These are phyloP conservation scores for Andrena dorsata DNA, from an alignment of 2,888 invertebrate species.

Conservation along the genomic window DNA sequence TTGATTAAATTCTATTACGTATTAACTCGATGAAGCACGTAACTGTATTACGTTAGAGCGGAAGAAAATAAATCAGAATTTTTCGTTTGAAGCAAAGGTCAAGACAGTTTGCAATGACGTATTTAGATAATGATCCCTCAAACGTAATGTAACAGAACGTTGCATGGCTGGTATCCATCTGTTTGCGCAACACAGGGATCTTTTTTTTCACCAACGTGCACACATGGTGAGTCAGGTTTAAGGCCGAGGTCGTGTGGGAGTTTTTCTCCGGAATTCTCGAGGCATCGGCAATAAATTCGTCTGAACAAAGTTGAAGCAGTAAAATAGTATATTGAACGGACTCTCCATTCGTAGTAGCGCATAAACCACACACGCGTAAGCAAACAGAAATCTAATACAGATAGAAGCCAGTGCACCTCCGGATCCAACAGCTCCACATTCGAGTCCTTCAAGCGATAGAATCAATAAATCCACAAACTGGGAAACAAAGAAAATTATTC, in stretches of 20 bases:
- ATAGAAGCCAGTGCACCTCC: not conserved
- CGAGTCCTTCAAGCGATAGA: not conserved
- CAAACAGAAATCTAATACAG: slow-evolving; percentile 23
- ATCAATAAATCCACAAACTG: not conserved
- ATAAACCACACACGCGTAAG: slow-evolving; percentile 15
- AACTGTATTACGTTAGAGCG: too few relatives aligned
- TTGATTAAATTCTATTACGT: too few relatives aligned
- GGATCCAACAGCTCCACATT: not conserved
- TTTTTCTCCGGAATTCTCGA: slow-evolving; percentile 32
- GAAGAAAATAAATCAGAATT: too few relatives aligned
- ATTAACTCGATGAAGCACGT: too few relatives aligned
- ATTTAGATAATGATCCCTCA: not conserved
- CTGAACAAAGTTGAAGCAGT: slow-evolving; percentile 15
- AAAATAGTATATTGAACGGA: slow-evolving; percentile 33
- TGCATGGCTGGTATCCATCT: slow-evolving; percentile 29
- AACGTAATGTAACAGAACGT: slow-evolving; percentile 36
- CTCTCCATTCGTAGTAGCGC: slow-evolving; percentile 23
- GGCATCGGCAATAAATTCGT: slow-evolving; percentile 33
- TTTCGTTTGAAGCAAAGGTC: too few relatives aligned
- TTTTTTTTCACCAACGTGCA: slow-evolving; percentile 16
- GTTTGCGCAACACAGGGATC: slow-evolving; percentile 30
- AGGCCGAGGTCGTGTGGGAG: slow-evolving; percentile 48
- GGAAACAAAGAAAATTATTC: not conserved
- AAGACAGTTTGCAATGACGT: too few relatives aligned
- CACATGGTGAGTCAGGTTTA: slow-evolving; percentile 47